phyloP scores from a whole-genome alignment of 2,888 invertebrate species.

The Hypsopygia costalis region DNA sequence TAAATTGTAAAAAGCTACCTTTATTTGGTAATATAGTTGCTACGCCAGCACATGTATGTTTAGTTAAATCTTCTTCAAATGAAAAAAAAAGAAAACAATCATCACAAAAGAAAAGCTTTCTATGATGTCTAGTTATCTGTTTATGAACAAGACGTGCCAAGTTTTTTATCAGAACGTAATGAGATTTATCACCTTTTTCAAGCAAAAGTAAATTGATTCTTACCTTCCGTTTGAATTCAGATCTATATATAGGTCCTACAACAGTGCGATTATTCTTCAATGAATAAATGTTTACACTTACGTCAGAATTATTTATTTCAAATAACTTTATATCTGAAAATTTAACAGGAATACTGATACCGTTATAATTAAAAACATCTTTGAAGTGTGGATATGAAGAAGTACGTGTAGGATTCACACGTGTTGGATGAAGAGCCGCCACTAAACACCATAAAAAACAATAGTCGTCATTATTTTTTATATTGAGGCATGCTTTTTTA shows the following conservation, averaged over 20 bases:
- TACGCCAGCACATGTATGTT: not conserved
- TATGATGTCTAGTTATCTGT: constrained; percentile 2
- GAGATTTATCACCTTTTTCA: not conserved
- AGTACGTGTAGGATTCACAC: constrained; percentile 15
- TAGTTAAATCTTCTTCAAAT: not conserved
- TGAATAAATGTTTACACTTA: not conserved
- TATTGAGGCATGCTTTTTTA: constrained; percentile 27
- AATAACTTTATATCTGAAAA: constrained; percentile 19
- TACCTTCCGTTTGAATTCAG: not conserved
- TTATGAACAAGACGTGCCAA: not conserved
- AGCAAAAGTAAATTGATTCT: not conserved
- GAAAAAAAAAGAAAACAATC: not conserved
- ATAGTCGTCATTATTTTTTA: constrained; percentile 22
- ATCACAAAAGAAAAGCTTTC: constrained; percentile 4
- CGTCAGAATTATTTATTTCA: not conserved
- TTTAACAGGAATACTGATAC: constrained; percentile 24
- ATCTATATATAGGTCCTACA: constrained; percentile 1
- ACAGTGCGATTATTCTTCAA: not conserved
- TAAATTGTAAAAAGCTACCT: not conserved
- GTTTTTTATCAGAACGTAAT: constrained; percentile 3
- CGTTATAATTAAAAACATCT: constrained; percentile 23
- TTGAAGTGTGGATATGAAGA: constrained; percentile 13
- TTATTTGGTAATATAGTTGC: not conserved
- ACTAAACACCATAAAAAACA: constrained; percentile 28
- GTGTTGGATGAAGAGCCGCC: constrained; percentile 23